Percentiles rank a stretch among this genome's conserved stretches.
phyloP scores from a whole-genome alignment of 2,113 vertebrate genomes.

The Salvelinus namaycush region DNA sequence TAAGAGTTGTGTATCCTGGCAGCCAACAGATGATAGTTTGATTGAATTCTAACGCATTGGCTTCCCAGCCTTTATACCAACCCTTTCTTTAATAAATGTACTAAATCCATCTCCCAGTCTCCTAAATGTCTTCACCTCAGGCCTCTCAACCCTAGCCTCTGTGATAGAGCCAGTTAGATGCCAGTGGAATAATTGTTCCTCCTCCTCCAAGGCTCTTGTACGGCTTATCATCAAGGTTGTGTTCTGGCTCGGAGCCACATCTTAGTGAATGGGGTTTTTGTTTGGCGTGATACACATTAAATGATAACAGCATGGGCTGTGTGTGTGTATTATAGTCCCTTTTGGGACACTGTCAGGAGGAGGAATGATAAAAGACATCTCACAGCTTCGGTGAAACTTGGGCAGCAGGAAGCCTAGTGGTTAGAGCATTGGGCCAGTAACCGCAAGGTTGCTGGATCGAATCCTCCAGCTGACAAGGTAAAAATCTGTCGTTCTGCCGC shows the following conservation, averaged over 20 bases:
- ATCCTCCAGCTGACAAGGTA: too few relatives aligned
- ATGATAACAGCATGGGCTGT: conserved; percentile 26
- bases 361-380: neutral
- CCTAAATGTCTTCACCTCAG: neutral
- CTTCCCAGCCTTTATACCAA: too few relatives aligned
- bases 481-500: too few relatives aligned
- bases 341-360: neutral
- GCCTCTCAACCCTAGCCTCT: conserved; percentile 10
- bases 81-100: conserved; percentile 10
- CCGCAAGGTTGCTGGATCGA: too few relatives aligned
- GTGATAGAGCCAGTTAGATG: conserved; percentile 19
- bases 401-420: too few relatives aligned
- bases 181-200: conserved; percentile 14
- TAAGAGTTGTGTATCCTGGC: too few relatives aligned
- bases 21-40: too few relatives aligned
- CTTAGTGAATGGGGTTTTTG: conserved; percentile 46
- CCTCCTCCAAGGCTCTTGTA: conserved; percentile 24
- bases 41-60: too few relatives aligned
- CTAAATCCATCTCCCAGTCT: neutral
- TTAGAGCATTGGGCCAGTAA: too few relatives aligned
- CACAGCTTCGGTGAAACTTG: neutral
- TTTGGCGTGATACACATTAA: conserved; percentile 37
- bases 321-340: neutral
- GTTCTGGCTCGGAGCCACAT: conserved; percentile 39
- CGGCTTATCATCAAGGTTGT: conserved; percentile 44